Conservation (phyloP, 2,888 invertebrate genomes). For the Aelia acuminata region DNA sequence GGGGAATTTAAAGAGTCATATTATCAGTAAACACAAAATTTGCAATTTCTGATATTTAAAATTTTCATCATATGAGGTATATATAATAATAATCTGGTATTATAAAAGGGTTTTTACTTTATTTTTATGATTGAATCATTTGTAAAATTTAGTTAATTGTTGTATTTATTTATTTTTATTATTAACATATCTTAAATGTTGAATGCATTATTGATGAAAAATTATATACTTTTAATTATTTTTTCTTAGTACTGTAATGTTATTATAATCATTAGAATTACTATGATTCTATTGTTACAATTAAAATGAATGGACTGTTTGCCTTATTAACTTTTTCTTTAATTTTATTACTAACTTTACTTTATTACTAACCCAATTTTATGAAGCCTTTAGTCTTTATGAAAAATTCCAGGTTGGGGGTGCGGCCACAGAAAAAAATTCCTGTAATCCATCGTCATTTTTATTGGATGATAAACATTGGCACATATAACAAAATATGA, state of each 20-base stretch:
- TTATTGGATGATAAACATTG: too few species aligned
- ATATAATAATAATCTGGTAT: background rate
- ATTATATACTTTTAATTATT: background rate
- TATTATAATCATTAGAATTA: background rate
- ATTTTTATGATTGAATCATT: background rate
- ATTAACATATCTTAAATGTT: background rate
- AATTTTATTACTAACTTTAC: too few species aligned
- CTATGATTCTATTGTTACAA: background rate
- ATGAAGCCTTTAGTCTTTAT: too few species aligned
- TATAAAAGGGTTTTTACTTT: background rate
- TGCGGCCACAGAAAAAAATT: too few species aligned
- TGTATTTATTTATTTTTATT: background rate
- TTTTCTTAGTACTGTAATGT: background rate
- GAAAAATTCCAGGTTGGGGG: too few species aligned
- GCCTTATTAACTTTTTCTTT: background rate
- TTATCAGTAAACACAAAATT: conserved; percentile 61
- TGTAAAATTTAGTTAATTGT: background rate
- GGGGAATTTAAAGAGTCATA: conserved; percentile 67
- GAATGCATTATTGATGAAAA: background rate
- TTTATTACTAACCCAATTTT: too few species aligned
- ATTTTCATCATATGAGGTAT: background rate
- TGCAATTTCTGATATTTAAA: conserved; percentile 20
- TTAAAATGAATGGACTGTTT: background rate
- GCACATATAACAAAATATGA: too few species aligned
- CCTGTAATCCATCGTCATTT: too few species aligned